These are phyloP conservation scores for Agrochola circellaris DNA, from an alignment of 2,888 invertebrate genomes.

Conservation along the genomic window DNA sequence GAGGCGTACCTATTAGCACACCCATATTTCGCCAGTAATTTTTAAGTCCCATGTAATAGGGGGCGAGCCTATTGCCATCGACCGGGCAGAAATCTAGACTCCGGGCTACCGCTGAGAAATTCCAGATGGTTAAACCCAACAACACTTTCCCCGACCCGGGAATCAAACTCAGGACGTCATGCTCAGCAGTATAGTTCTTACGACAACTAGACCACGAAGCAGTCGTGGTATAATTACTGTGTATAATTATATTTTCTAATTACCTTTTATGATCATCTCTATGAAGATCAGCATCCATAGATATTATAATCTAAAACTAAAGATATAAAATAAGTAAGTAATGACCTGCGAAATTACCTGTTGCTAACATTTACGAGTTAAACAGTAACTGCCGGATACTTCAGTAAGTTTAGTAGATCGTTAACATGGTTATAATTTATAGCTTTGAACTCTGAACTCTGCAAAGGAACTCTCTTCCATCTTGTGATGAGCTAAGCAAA, in stretches of 20 bases:
- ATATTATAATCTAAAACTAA: constrained; percentile 14
- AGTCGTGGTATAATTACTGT: too few species aligned
- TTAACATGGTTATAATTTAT: constrained; percentile 45
- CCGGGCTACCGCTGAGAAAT: too few species aligned
- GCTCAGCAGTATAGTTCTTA: too few species aligned
- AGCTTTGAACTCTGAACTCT: constrained; percentile 36
- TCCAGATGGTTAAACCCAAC: too few species aligned
- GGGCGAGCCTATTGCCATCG: too few species aligned
- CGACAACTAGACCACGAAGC: too few species aligned
- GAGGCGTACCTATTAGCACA: too few species aligned
- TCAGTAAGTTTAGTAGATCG: constrained; percentile 49
- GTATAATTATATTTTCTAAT: not conserved
- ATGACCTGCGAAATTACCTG: constrained; percentile 51
- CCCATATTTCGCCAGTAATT: too few species aligned
- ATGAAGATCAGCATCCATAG: not conserved
- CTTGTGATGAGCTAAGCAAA: not conserved
- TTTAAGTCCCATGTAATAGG: too few species aligned
- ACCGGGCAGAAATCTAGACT: too few species aligned
- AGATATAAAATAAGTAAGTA: constrained; percentile 27
- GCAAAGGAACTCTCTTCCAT: not conserved
- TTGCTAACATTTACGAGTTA: constrained; percentile 54
- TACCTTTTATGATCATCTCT: not conserved
- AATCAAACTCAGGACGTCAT: too few species aligned
- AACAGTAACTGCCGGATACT: constrained; percentile 43
- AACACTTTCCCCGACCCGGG: too few species aligned